Evolutionary conservation across 1,140 invertebrate species (phyloP).

Genomic region (Odontomachus brunneus): DNA sequence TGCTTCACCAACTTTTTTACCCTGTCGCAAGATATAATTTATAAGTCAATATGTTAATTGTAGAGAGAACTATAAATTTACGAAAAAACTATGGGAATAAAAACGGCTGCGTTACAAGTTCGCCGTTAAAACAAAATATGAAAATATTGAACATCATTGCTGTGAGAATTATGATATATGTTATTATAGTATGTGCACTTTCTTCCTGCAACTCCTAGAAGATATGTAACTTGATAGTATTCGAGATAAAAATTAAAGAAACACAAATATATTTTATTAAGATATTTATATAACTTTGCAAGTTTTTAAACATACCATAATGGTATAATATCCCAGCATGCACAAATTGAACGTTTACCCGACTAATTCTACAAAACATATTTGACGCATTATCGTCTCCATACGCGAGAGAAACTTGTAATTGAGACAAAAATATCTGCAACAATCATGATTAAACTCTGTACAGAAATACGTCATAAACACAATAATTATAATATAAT

Average conservation of each 20-base stretch:
- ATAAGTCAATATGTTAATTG: slow-evolving; percentile 15
- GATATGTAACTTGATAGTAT: background rate
- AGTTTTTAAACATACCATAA: slow-evolving; percentile 71
- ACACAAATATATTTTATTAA: background rate
- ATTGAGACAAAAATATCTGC: slow-evolving; percentile 20
- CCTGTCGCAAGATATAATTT: slow-evolving; percentile 49
- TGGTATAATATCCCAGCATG: slow-evolving; percentile 75
- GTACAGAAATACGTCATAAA: no score
- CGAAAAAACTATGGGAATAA: background rate
- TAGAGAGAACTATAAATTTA: background rate
- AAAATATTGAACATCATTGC: slow-evolving; percentile 76
- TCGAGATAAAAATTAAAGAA: background rate
- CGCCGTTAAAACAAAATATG: slow-evolving; percentile 76
- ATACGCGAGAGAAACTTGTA: slow-evolving; percentile 72
- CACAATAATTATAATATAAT: no score
- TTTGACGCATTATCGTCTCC: slow-evolving; percentile 69
- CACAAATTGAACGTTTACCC: slow-evolving; percentile 76
- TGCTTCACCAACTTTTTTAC: slow-evolving; percentile 63
- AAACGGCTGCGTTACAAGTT: slow-evolving; percentile 65
- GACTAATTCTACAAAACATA: slow-evolving; percentile 74
- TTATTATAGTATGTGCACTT: slow-evolving; percentile 48
- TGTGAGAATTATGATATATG: slow-evolving; percentile 68
- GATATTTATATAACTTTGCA: slow-evolving; percentile 20
- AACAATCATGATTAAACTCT: background rate
- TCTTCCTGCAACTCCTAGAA: slow-evolving; percentile 68